phyloP scores from a whole-genome alignment of 2,888 invertebrate species.

The Phasia obesa region DNA sequence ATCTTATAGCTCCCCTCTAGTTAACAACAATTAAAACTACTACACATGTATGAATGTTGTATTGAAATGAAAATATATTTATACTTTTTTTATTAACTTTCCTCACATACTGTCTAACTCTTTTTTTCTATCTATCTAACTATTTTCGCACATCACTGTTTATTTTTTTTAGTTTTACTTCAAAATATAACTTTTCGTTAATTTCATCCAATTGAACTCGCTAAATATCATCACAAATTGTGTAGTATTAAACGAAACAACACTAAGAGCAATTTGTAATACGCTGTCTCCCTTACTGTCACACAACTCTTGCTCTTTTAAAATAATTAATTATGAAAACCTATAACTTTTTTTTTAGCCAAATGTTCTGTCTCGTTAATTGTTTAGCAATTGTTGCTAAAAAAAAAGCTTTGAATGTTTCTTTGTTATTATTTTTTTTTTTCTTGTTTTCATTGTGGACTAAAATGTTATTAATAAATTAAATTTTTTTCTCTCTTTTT shows the following conservation, averaged over 20 bases:
- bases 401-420: constrained; percentile 48
- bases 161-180: constrained; percentile 40
- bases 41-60: constrained; percentile 50
- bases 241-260: constrained; percentile 27
- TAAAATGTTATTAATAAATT: constrained; percentile 12
- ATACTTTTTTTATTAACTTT: neutral
- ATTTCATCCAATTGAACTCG: constrained; percentile 81
- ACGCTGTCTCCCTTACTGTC: neutral
- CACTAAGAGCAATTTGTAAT: constrained; percentile 27
- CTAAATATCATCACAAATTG: constrained; percentile 72
- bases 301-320: constrained; percentile 6
- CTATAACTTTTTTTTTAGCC: neutral
- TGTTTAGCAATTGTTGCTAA: constrained; percentile 29
- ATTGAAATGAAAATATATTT: constrained; percentile 26
- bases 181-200: constrained; percentile 51
- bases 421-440: too few relatives aligned
- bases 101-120: constrained; percentile 45
- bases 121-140: constrained; percentile 19
- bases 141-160: constrained; percentile 47
- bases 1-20: constrained; percentile 21
- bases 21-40: constrained; percentile 11
- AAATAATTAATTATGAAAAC: constrained; percentile 12
- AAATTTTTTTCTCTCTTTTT: constrained; percentile 35
- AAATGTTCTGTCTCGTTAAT: constrained; percentile 21
- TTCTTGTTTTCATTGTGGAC: neutral